Base-by-base conservation (phyloP, 2,888 invertebrate genomes). In the Carpatolechia fugitivella region DNA sequence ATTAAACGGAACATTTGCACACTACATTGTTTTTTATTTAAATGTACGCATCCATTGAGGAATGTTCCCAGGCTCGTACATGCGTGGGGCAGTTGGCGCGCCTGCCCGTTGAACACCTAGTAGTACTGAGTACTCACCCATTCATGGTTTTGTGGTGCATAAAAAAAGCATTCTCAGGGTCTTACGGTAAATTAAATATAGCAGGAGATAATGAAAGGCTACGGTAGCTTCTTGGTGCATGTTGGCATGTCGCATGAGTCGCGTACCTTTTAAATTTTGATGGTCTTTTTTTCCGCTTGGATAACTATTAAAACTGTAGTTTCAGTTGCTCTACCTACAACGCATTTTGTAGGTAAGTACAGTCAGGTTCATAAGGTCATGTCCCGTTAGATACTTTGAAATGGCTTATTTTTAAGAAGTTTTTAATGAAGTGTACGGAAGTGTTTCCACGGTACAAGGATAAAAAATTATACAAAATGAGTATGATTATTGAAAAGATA, bases 91-190 rank as follows among this genome's bases (percentile, higher is more conserved):
- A 52, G 38, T 51, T 54, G 54, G 59, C 71, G 60, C 67, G 69
- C 64, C 64, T 64, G 62, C 63, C 20, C 13, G 33, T 35, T 18
- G 67, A 73, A 70, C 62, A 61, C 72, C 62, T 73, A 74, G 58
- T 63, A 74, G 72, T 69, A 68, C 72, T 59, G 56, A 58, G 57
- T 60, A 60, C 60, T 50, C 53, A 47, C 56, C 63, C 70, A 75
- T 73, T 72, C 70, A 76, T 68, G 65, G 56, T 52, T 56, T 55
- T 16, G 52, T 14, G 11, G 30, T 41, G 56, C 10, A 30, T 44
- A 55, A 55, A 55, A 57, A 38, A 18, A 7, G 41, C 20, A 51
- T 55, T 33, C 52, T 52, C 33, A 48, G 46, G 24, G 48, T 10
- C 47, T 16, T 55, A 52, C 50, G 55, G 44, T 55, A 54, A 20